Evolutionary conservation across 2,888 invertebrate species (phyloP), one percentile per base, ranked within the genome.

Genomic region (Polyommatus icarus): DNA sequence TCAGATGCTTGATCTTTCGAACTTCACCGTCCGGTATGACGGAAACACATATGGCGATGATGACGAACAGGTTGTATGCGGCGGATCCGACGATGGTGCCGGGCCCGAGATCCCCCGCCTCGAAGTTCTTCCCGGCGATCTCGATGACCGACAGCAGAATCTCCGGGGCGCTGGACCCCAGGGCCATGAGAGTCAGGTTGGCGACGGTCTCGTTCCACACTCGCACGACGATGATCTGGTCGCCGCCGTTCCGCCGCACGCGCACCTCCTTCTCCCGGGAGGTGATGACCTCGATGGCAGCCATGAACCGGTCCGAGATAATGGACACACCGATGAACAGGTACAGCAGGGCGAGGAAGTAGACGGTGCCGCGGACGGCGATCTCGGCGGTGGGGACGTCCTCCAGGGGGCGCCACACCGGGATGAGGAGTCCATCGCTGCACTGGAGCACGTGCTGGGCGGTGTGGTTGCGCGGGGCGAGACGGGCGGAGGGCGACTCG

Each of bases 191-290:
- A 6, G 99, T 99, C 83, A 99, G 94, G 92, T 99, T 99, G 81
- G 99, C 99, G 71, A 99, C 99, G 2, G 99, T 99, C 90, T 99
- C 99, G 91, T 99, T 99, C 99, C 99, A 99, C 79, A 99, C 97
- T 79, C 99, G 95, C 20, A 99, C 99, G 76, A 97, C 97, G 71
- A 99, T 95, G 83, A 98, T 97, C 86, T 98, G 98, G 80, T 98
- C 98, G 80, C 98, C 98, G 85, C 97, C 97, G 81, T 97, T 96
- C 82, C 97, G 97, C 86, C 98, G 97, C 79, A 99, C 97, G 84
- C 97, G 96, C 85, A 99, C 97, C 90, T 99, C 98, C 85, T 98
- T 97, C 90, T 99, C 99, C 89, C 99, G 97, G 0, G 99, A 99
- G 77, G 99, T 99, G 89, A 99, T 99, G 83, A 99, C 99, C 95